Evolutionary conservation across 1,140 invertebrate genomes (phyloP).

Genomic region (Bombus soroeensis): DNA sequence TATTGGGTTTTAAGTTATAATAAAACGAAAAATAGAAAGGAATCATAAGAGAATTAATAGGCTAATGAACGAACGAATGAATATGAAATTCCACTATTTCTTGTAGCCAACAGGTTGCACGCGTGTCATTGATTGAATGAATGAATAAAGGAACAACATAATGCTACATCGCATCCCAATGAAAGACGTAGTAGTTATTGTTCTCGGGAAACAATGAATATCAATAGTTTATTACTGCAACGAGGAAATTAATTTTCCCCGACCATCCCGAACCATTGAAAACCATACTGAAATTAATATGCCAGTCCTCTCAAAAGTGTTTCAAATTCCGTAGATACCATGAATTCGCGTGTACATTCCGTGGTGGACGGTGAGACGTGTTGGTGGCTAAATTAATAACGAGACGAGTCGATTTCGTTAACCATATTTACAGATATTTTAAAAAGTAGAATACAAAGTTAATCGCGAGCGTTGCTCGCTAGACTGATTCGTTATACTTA

Average conservation of each 20-base stretch:
- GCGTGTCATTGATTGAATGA: not conserved
- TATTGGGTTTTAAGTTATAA: not conserved
- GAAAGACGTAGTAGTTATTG: slow-evolving; percentile 29
- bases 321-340: too few species aligned
- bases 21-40: not conserved
- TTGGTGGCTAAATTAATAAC: too few species aligned
- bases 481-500: too few species aligned
- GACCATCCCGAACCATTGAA: not conserved
- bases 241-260: slow-evolving; percentile 3
- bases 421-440: too few species aligned
- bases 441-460: too few species aligned
- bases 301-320: too few species aligned
- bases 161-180: not conserved
- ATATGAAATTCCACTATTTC: not conserved
- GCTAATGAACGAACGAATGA: not conserved
- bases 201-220: slow-evolving; percentile 23
- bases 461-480: too few species aligned
- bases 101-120: not conserved
- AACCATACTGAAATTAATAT: too few species aligned
- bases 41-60: not conserved
- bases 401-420: too few species aligned
- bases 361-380: too few species aligned
- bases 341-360: too few species aligned
- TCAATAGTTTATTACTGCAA: not conserved
- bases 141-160: slow-evolving; percentile 5